Evolutionary conservation across 2,113 vertebrate genomes (phyloP).

Genomic region (Platichthys flesus): DNA sequence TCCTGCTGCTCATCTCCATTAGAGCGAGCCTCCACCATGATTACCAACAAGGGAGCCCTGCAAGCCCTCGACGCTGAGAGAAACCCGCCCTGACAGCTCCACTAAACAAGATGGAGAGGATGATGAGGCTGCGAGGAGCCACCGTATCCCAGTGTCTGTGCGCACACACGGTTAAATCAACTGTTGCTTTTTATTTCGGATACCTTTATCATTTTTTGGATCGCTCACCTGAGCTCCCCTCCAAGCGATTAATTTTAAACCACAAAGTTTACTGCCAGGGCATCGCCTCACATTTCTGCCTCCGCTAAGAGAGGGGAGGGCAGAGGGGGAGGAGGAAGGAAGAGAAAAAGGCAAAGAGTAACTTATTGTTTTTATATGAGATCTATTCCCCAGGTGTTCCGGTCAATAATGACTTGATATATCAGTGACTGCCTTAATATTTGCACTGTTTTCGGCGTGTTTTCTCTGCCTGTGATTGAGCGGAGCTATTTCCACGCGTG

Average conservation of each 20-base stretch:
- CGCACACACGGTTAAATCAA: conserved; percentile 63
- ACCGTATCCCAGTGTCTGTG: conserved; percentile 32
- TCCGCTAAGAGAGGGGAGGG: conserved; percentile 62
- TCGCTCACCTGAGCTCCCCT: conserved; percentile 71
- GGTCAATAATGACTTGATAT: conserved; percentile 88
- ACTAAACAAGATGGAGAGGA: conserved; percentile 55
- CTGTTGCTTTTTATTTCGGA: conserved; percentile 63
- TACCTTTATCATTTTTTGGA: conserved; percentile 71
- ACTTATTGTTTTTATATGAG: conserved; percentile 88
- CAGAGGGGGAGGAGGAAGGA: conserved; percentile 44
- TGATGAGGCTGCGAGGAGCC: conserved; percentile 23
- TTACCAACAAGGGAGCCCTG: conserved; percentile 44
- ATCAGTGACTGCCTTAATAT: conserved; percentile 83
- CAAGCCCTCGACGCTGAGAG: conserved; percentile 7
- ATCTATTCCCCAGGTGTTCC: conserved; percentile 81
- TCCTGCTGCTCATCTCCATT: conserved; percentile 49
- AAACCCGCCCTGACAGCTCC: conserved; percentile 32
- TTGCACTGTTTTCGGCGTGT: conserved; percentile 85
- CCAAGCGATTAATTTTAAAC: conserved; percentile 82
- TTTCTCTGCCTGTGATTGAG: conserved; percentile 85
- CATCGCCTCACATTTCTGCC: conserved; percentile 58
- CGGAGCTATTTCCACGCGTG: conserved; percentile 81
- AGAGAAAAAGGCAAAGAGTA: conserved; percentile 73
- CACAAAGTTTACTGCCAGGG: conserved; percentile 80
- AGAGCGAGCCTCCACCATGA: conserved; percentile 17